phyloP scores from a whole-genome alignment of 2,113 vertebrate genomes.

The Crotophaga sulcirostris region DNA sequence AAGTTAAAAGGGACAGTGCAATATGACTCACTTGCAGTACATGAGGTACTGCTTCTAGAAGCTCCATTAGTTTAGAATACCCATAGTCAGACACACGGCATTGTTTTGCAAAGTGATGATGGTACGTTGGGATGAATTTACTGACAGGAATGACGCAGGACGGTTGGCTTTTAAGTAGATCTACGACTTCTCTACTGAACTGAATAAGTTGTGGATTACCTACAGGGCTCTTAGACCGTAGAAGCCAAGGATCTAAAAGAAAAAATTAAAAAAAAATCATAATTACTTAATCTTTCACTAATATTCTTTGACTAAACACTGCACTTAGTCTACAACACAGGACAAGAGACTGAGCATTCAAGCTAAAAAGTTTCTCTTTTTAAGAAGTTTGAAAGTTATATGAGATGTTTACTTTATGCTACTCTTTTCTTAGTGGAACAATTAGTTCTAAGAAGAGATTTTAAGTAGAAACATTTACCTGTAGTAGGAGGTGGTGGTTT shows the following conservation, averaged over 20 bases:
- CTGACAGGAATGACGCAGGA: slow-evolving; percentile 88
- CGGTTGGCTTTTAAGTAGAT: slow-evolving; percentile 90
- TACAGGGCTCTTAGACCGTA: slow-evolving; percentile 93
- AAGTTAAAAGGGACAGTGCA: not conserved
- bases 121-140: slow-evolving; percentile 95
- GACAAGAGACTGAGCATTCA: not conserved
- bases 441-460: not conserved
- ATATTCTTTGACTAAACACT: not conserved
- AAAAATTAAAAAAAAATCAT: rapidly evolving
- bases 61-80: slow-evolving; percentile 91
- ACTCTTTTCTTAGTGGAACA: not conserved
- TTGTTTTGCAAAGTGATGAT: slow-evolving; percentile 97
- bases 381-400: not conserved
- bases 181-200: slow-evolving; percentile 95
- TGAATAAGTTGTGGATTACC: slow-evolving; percentile 97
- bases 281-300: not conserved
- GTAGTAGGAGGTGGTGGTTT: slow-evolving; percentile 89
- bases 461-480: slow-evolving; percentile 69
- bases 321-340: not conserved
- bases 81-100: slow-evolving; percentile 97
- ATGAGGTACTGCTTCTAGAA: slow-evolving; percentile 95
- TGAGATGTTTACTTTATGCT: not conserved
- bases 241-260: slow-evolving; percentile 88
- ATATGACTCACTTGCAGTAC: slow-evolving; percentile 86
- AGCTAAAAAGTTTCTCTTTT: not conserved